Conservation (phyloP, 2,888 invertebrate genomes). For the Euspilapteryx auroguttella region DNA sequence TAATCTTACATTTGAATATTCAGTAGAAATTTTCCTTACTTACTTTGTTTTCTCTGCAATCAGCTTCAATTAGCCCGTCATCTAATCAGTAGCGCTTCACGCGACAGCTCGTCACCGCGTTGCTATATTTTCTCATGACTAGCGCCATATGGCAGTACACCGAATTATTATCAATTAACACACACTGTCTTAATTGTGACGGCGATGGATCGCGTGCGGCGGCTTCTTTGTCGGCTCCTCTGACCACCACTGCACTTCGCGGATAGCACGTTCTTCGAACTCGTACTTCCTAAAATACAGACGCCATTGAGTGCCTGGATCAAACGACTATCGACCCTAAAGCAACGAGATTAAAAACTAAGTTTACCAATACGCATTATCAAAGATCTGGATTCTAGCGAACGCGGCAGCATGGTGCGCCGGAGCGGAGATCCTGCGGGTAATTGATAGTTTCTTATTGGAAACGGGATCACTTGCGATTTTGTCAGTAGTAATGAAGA, state of each 20-base stretch:
- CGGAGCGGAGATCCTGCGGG: constrained; percentile 48
- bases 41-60: no score
- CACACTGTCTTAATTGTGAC: constrained; percentile 57
- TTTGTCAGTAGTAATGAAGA: not conserved
- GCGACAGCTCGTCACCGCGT: no score
- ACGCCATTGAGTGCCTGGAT: constrained; percentile 24
- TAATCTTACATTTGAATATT: no score
- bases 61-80: no score
- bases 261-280: constrained; percentile 42
- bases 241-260: constrained; percentile 34
- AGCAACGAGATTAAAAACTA: constrained; percentile 16
- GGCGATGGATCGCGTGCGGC: constrained; percentile 52
- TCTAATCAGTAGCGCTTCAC: no score
- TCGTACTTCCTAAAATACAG: constrained; percentile 49
- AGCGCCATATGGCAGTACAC: constrained; percentile 25
- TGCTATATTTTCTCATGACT: constrained; percentile 11
- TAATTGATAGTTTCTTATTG: constrained; percentile 11
- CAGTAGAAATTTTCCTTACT: no score
- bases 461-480: not conserved
- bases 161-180: constrained; percentile 60
- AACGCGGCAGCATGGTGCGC: constrained; percentile 43
- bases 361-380: constrained; percentile 10
- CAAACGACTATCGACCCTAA: constrained; percentile 22
- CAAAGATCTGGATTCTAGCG: constrained; percentile 23
- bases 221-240: constrained; percentile 48